Percentiles rank a stretch among this genome's conserved stretches.
Conservation (phyloP, 2,113 vertebrate genomes). For the Oreochromis aureus region DNA sequence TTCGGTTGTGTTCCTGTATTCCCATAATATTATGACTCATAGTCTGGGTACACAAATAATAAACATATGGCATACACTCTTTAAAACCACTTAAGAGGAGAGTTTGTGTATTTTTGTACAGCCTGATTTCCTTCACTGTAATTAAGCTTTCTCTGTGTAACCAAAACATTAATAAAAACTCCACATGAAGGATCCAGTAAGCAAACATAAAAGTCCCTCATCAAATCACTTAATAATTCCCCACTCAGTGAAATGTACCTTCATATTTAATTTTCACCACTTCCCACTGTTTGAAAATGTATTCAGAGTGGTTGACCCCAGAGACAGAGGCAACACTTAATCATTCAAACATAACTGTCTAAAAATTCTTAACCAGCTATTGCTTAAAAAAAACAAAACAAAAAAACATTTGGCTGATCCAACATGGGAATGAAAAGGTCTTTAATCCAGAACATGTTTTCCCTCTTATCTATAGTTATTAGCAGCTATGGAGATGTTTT, state of each 20-base stretch:
- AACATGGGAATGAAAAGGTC: not conserved
- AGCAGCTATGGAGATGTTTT: not conserved
- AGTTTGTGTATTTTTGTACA: not conserved
- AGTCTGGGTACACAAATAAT: not conserved
- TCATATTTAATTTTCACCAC: not conserved
- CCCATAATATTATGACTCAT: not conserved
- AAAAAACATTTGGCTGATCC: not conserved
- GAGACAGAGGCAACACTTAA: not conserved
- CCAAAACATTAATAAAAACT: not conserved
- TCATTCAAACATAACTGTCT: not conserved
- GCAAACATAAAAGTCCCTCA: not conserved
- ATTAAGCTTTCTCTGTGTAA: not conserved
- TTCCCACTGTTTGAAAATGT: not conserved
- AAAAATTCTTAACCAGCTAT: not conserved
- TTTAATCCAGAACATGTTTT: not conserved
- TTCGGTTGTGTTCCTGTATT: not conserved
- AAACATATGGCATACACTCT: not conserved
- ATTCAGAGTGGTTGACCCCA: not conserved
- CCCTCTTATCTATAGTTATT: not conserved
- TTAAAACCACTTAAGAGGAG: not conserved
- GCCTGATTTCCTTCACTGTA: not conserved
- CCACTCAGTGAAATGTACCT: not conserved
- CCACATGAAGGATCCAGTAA: not conserved
- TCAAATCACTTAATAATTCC: not conserved
- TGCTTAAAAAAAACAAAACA: not conserved